Percentiles rank a stretch among this genome's conserved stretches.
Evolutionary conservation across 2,113 vertebrate species (phyloP).

Genomic region (Recurvirostra avosetta): DNA sequence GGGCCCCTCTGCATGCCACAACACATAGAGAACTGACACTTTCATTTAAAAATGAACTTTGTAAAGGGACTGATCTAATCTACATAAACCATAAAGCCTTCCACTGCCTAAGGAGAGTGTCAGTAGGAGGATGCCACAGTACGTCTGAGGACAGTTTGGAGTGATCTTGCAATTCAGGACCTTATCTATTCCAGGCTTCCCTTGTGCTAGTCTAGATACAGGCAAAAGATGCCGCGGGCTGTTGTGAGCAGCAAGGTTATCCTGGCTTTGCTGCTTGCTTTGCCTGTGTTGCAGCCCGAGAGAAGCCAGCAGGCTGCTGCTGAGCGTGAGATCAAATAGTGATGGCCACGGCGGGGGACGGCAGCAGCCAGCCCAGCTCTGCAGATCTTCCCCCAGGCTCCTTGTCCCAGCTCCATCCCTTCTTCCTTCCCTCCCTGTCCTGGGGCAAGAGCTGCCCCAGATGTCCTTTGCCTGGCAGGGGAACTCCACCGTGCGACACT

Average conservation of each 20-base stretch:
- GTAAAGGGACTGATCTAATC: background rate
- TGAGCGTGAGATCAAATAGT: background rate
- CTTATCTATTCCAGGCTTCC: background rate
- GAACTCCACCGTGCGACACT: background rate
- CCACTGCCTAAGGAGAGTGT: background rate
- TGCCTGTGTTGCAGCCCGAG: background rate
- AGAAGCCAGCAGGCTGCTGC: conserved; percentile 33
- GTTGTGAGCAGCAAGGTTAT: conserved; percentile 16
- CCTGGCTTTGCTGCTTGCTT: conserved; percentile 1
- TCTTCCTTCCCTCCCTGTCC: background rate
- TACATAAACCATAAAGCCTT: background rate
- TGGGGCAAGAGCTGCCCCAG: background rate
- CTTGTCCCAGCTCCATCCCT: background rate
- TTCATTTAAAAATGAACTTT: background rate
- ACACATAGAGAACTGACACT: background rate
- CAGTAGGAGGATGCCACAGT: background rate
- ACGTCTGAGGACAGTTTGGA: background rate
- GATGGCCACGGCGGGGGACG: background rate
- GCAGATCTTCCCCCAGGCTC: background rate
- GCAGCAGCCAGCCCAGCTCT: background rate
- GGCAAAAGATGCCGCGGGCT: background rate
- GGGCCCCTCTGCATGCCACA: background rate
- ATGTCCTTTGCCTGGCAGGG: background rate
- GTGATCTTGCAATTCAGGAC: background rate
- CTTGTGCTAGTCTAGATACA: background rate